Percentiles rank a stretch among this genome's conserved stretches.
Conservation (phyloP, 2,888 invertebrate genomes). For the Clistopyga incitator region DNA sequence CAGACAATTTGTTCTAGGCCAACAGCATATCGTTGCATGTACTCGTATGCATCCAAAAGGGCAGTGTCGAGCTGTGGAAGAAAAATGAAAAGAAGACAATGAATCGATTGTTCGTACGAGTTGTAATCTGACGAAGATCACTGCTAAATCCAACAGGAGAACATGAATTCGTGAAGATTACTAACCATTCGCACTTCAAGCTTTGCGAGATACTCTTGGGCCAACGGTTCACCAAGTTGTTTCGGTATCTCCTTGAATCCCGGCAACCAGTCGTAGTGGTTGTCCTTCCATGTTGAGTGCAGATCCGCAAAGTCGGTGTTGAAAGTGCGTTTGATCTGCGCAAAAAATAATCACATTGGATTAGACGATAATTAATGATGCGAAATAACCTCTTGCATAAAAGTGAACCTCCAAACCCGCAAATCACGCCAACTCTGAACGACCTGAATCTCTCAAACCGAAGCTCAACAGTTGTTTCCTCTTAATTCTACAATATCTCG, state of each 20-base stretch:
- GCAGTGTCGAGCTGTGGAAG: constrained; percentile 85
- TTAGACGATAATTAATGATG: constrained; percentile 26
- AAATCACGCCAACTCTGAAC: not conserved
- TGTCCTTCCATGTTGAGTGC: constrained; percentile 83
- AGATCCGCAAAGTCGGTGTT: constrained; percentile 82
- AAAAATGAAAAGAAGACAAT: constrained; percentile 1
- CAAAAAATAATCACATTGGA: constrained; percentile 32
- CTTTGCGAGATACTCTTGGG: constrained; percentile 82
- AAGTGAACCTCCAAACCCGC: not conserved
- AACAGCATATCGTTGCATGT: constrained; percentile 90
- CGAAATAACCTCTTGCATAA: constrained; percentile 8
- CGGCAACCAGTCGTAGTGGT: constrained; percentile 86
- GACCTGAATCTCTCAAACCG: not conserved
- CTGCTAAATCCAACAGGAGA: constrained; percentile 16
- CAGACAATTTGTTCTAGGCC: constrained; percentile 88
- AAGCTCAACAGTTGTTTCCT: not conserved
- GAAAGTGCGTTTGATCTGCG: constrained; percentile 85
- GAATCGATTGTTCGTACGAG: not conserved
- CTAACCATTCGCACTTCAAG: constrained; percentile 84
- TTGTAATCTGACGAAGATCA: not conserved
- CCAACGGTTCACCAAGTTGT: constrained; percentile 83
- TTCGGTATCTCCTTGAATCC: constrained; percentile 84
- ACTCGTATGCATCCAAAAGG: constrained; percentile 88
- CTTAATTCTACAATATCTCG: not conserved
- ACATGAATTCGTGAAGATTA: constrained; percentile 2